These are phyloP conservation scores for Argyrosomus japonicus DNA, from an alignment of 2,113 vertebrate genomes.

Conservation along the genomic window DNA sequence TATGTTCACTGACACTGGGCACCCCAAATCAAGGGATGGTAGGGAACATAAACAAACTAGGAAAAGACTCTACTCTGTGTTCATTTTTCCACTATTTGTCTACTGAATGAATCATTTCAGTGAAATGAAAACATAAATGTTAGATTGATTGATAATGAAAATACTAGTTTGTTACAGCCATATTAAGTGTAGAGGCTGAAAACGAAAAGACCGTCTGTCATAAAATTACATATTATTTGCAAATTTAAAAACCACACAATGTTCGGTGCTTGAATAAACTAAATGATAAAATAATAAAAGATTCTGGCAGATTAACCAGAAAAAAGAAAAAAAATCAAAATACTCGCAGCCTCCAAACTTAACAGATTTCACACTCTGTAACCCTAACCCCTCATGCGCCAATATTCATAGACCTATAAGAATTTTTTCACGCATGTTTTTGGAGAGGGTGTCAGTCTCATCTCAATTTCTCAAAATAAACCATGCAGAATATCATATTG, in stretches of 20 bases:
- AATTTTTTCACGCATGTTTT: neutral
- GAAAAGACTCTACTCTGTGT: neutral
- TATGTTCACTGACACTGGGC: neutral
- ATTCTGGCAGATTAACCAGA: neutral
- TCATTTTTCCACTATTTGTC: neutral
- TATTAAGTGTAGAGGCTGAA: neutral
- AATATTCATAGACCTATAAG: neutral
- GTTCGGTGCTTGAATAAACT: neutral
- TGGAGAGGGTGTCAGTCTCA: constrained; percentile 18
- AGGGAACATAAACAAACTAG: neutral
- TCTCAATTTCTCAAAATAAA: constrained; percentile 61
- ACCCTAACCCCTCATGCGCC: neutral
- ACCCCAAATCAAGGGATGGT: neutral
- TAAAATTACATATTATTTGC: neutral
- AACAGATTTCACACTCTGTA: neutral
- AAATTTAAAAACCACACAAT: neutral
- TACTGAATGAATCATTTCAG: neutral
- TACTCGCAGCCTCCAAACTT: neutral
- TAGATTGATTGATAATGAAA: neutral
- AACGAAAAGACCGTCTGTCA: neutral
- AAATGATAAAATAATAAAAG: neutral
- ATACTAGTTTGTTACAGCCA: neutral
- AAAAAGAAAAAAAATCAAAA: neutral
- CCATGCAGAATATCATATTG: constrained; percentile 45
- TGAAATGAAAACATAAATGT: neutral